phyloP scores from a whole-genome alignment of 2,888 invertebrate species.

The Malthinus flaveolus region DNA sequence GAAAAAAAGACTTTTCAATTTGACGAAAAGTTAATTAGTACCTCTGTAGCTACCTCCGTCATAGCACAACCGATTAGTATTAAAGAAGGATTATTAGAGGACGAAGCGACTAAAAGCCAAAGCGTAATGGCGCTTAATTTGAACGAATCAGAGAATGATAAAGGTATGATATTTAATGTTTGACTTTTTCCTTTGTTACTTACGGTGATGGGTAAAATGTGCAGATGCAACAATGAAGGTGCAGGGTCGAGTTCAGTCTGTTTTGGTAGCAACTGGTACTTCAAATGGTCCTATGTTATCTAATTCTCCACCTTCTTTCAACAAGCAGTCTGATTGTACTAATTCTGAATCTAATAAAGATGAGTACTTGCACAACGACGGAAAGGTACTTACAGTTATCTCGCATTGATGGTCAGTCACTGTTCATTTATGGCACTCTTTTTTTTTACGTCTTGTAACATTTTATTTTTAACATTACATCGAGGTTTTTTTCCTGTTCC shows the following conservation, averaged over 20 bases:
- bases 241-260: slow-evolving; percentile 50
- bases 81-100: slow-evolving; percentile 28
- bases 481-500: too few species aligned
- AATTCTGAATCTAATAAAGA: slow-evolving; percentile 44
- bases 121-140: slow-evolving; percentile 44
- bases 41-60: slow-evolving; percentile 51
- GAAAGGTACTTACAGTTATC: slow-evolving; percentile 45
- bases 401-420: slow-evolving; percentile 27
- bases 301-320: slow-evolving; percentile 48
- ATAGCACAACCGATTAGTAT: slow-evolving; percentile 45
- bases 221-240: slow-evolving; percentile 37
- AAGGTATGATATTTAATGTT: slow-evolving; percentile 38
- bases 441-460: background rate
- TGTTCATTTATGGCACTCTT: slow-evolving; percentile 21
- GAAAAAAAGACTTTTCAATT: slow-evolving; percentile 34
- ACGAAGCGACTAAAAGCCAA: slow-evolving; percentile 20
- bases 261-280: slow-evolving; percentile 51
- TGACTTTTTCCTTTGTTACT: slow-evolving; percentile 8
- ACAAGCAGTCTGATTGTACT: slow-evolving; percentile 45
- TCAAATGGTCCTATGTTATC: slow-evolving; percentile 54
- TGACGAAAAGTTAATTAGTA: slow-evolving; percentile 29
- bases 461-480: too few species aligned
- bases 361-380: slow-evolving; percentile 49
- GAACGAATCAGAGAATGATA: slow-evolving; percentile 39
- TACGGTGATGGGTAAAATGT: slow-evolving; percentile 20